Percentiles rank a stretch among this genome's conserved stretches.
phyloP scores from a whole-genome alignment of 2,797 vertebrate genomes.

The Phoxinus dragarum region DNA sequence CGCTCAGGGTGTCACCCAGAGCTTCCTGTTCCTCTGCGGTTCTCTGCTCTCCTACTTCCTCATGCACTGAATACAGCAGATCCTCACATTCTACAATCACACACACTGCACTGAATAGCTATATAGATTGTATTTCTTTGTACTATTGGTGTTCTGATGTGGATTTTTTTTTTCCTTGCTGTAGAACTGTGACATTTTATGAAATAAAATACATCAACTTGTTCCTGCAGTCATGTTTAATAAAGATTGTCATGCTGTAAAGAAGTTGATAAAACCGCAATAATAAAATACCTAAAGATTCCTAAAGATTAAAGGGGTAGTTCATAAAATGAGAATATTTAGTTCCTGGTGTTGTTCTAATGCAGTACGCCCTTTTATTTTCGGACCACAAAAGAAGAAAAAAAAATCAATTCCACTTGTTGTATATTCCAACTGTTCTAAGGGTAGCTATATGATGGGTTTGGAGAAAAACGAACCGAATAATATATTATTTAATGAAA shows the following conservation, averaged over 20 bases:
- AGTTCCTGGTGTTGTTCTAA: too few species aligned
- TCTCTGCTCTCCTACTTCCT: background rate
- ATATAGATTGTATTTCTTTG: background rate
- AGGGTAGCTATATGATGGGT: too few species aligned
- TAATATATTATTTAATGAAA: too few species aligned
- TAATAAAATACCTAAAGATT: too few species aligned
- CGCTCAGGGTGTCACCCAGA: background rate
- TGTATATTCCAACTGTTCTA: too few species aligned
- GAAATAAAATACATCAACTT: background rate
- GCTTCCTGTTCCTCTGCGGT: constrained; percentile 10
- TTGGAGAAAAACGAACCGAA: too few species aligned
- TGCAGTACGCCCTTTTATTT: too few species aligned
- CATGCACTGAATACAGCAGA: background rate
- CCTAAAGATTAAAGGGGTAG: too few species aligned
- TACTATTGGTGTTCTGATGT: background rate
- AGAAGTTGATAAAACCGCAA: background rate
- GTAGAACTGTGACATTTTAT: background rate
- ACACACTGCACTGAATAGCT: background rate
- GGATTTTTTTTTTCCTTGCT: background rate
- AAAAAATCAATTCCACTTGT: too few species aligned
- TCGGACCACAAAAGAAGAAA: too few species aligned
- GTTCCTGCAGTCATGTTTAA: background rate
- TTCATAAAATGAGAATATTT: too few species aligned
- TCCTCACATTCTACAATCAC: background rate
- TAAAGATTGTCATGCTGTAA: background rate